These are phyloP conservation scores for Philereme transversata DNA, from an alignment of 2,888 invertebrate genomes.

Conservation along the genomic window DNA sequence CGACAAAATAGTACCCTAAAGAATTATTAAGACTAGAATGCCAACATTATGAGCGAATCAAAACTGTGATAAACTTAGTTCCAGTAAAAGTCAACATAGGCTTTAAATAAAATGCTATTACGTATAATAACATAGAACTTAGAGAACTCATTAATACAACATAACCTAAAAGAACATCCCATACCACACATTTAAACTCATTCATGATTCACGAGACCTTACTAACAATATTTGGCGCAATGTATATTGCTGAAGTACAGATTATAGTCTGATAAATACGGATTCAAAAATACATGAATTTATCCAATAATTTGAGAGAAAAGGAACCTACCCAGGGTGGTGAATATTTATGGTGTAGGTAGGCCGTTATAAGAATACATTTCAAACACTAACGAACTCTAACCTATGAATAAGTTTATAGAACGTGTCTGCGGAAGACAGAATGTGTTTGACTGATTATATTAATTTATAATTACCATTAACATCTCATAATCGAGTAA, in stretches of 20 bases:
- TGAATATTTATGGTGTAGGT: not conserved
- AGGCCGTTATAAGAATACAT: not conserved
- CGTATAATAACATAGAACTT: slow-evolving; percentile 1
- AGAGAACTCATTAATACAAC: slow-evolving; percentile 7
- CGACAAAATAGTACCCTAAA: slow-evolving; percentile 40
- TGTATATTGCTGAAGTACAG: slow-evolving; percentile 54
- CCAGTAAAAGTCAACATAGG: slow-evolving; percentile 11
- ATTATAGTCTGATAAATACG: slow-evolving; percentile 4
- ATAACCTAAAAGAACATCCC: slow-evolving; percentile 2
- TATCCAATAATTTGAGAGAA: not conserved
- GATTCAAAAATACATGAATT: not conserved
- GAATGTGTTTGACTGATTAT: not conserved
- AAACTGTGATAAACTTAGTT: slow-evolving; percentile 23
- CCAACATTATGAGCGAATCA: slow-evolving; percentile 39
- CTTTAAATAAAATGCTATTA: slow-evolving; percentile 26
- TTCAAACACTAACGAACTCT: not conserved
- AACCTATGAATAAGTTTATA: not conserved
- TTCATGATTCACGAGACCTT: not conserved
- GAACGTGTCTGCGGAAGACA: slow-evolving; percentile 15
- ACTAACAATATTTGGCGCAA: slow-evolving; percentile 56
- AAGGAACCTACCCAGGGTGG: not conserved
- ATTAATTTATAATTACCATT: not conserved
- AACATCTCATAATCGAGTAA: not conserved
- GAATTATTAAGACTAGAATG: slow-evolving; percentile 63
- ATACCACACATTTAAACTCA: slow-evolving; percentile 8